A percentile compares a stretch with the other conserved stretches of the same genome.
phyloP scores from a whole-genome alignment of 2,888 invertebrate species.

The Petrophora chlorosata region DNA sequence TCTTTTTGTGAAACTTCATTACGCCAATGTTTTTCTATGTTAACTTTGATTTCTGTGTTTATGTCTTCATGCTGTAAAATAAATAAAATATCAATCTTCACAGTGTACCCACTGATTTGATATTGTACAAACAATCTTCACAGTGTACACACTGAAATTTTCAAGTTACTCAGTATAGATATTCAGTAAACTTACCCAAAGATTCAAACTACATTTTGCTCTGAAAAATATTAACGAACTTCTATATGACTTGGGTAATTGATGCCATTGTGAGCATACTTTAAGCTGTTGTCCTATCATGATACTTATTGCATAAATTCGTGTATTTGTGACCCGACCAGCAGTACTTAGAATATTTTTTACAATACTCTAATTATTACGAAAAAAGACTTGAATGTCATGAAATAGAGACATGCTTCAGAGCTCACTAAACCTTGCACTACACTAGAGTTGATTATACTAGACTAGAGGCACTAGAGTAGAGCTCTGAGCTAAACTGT shows the following conservation, averaged over 20 bases:
- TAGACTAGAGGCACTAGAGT: too few relatives aligned
- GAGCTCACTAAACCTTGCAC: too few relatives aligned
- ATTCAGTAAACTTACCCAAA: constrained; percentile 49
- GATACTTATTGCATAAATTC: neutral
- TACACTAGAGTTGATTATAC: too few relatives aligned
- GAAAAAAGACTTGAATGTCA: too few relatives aligned
- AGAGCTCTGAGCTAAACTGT: too few relatives aligned
- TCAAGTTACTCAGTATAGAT: neutral
- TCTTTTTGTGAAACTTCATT: constrained; percentile 66
- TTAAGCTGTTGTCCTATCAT: neutral
- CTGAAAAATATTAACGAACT: neutral
- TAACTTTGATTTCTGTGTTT: constrained; percentile 84
- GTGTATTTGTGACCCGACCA: neutral
- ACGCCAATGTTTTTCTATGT: constrained; percentile 90
- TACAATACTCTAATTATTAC: too few relatives aligned
- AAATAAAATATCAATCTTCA: neutral
- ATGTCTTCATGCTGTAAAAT: constrained; percentile 81
- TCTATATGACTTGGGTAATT: neutral
- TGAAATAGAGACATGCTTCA: too few relatives aligned
- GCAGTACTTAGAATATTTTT: too few relatives aligned
- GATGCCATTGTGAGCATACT: neutral
- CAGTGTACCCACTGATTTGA: too few relatives aligned
- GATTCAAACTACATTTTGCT: constrained; percentile 38
- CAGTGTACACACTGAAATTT: too few relatives aligned
- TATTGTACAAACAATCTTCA: too few relatives aligned